These are phyloP conservation scores for Magallana nippona DNA, from an alignment of 2,888 invertebrate species.

Conservation along the genomic window DNA sequence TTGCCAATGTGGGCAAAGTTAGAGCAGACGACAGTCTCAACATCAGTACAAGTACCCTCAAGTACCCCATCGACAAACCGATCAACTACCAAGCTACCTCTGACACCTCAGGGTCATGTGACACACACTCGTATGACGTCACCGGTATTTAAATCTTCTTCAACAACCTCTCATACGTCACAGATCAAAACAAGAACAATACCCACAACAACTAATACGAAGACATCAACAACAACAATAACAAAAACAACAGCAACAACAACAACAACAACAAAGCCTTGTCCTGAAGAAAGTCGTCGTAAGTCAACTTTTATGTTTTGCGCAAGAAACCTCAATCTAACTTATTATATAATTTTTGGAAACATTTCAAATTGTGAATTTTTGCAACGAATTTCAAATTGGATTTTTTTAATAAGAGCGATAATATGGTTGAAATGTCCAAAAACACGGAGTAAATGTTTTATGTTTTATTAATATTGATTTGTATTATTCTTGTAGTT, in stretches of 20 bases:
- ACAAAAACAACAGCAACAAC: background rate
- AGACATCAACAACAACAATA: background rate
- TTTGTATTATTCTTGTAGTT: conserved; percentile 35
- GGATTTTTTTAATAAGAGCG: background rate
- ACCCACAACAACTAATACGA: background rate
- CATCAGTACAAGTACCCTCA: background rate
- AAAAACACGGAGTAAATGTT: too few relatives aligned
- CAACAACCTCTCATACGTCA: background rate
- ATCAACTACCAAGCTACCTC: background rate
- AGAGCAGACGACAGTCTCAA: conserved; percentile 23
- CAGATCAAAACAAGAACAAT: background rate
- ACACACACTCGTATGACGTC: conserved; percentile 25
- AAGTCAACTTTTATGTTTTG: background rate
- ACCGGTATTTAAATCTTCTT: conserved; percentile 13
- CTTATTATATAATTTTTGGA: too few relatives aligned
- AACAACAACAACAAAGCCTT: conserved; percentile 21
- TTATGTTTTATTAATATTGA: conserved; percentile 1
- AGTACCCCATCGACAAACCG: background rate
- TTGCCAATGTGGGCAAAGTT: conserved; percentile 51
- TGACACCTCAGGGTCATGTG: background rate
- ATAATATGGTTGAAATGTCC: background rate
- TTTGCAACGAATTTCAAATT: too few relatives aligned
- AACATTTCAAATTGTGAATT: too few relatives aligned
- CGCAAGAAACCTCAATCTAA: too few relatives aligned
- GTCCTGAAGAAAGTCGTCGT: background rate